These are phyloP conservation scores for Furcifer pardalis DNA, from an alignment of 2,797 vertebrate species.

Conservation along the genomic window DNA sequence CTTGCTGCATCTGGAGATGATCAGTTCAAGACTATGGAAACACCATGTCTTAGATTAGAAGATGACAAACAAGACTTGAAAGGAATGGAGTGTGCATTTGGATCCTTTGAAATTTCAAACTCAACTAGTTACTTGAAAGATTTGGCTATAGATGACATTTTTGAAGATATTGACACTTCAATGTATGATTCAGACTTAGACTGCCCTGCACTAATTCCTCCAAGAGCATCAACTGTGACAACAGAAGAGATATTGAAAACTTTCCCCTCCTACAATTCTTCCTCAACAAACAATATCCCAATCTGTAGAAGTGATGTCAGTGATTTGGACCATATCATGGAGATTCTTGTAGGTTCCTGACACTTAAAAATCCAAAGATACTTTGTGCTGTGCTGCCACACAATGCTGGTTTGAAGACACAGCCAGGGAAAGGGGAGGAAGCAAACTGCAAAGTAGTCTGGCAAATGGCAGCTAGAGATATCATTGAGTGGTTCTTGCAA, in stretches of 20 bases:
- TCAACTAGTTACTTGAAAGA: constrained; percentile 86
- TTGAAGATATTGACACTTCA: constrained; percentile 90
- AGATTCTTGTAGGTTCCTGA: constrained; percentile 88
- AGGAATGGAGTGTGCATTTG: constrained; percentile 71
- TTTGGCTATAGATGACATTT: constrained; percentile 87
- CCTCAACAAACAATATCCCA: constrained; percentile 76
- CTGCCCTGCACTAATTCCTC: constrained; percentile 67
- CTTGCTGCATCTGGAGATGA: constrained; percentile 73
- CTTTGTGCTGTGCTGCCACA: constrained; percentile 57
- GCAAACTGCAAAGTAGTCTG: constrained; percentile 47
- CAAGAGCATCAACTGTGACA: constrained; percentile 70
- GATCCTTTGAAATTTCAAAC: constrained; percentile 83
- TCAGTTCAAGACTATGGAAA: constrained; percentile 69
- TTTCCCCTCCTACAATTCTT: constrained; percentile 74
- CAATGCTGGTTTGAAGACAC: constrained; percentile 62
- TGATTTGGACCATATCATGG: constrained; percentile 90
- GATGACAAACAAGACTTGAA: constrained; percentile 72
- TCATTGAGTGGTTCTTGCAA: constrained; percentile 41
- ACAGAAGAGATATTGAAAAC: constrained; percentile 79
- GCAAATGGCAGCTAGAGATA: constrained; percentile 43
- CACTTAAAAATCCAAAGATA: constrained; percentile 68
- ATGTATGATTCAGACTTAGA: constrained; percentile 88
- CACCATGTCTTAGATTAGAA: constrained; percentile 59
- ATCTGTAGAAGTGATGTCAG: constrained; percentile 84
- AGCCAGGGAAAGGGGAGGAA: constrained; percentile 52